Conservation (phyloP, 2,888 invertebrate genomes). For the Eupithecia centaureata region DNA sequence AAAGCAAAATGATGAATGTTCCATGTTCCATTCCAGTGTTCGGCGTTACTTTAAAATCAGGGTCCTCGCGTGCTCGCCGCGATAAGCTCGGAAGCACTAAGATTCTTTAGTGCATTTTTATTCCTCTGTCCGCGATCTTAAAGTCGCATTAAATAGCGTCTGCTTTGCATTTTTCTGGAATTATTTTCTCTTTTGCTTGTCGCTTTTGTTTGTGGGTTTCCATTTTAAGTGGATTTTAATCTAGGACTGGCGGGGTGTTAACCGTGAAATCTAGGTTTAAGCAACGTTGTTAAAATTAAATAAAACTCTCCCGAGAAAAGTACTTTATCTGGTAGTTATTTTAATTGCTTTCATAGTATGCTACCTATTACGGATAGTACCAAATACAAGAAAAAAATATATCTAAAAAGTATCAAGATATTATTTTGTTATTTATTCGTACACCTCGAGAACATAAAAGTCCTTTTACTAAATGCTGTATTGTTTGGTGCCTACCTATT, state of each 20-base stretch:
- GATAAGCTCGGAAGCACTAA: slow-evolving; percentile 18
- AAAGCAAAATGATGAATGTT: not conserved
- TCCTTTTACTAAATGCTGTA: not conserved
- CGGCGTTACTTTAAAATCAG: not conserved
- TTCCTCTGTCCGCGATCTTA: slow-evolving; percentile 29
- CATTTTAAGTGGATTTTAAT: slow-evolving; percentile 26
- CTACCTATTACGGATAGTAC: too few relatives aligned
- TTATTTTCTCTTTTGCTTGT: slow-evolving; percentile 20
- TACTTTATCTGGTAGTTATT: not conserved
- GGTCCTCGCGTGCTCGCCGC: slow-evolving; percentile 5
- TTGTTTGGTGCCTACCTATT: not conserved
- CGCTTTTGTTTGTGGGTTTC: slow-evolving; percentile 27
- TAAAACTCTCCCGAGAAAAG: too few relatives aligned
- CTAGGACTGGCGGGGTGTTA: slow-evolving; percentile 11
- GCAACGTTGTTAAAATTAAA: not conserved
- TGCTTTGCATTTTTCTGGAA: slow-evolving; percentile 28
- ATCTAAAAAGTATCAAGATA: too few relatives aligned
- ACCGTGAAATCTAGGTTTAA: slow-evolving; percentile 5
- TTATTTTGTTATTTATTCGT: too few relatives aligned
- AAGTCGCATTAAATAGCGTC: slow-evolving; percentile 23
- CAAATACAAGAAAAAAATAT: too few relatives aligned
- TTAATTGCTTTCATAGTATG: not conserved
- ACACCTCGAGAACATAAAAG: not conserved
- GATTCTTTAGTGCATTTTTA: slow-evolving; percentile 32
- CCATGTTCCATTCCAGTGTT: not conserved